Conservation (phyloP, 1,140 invertebrate species). For the Cepaea nemoralis region DNA sequence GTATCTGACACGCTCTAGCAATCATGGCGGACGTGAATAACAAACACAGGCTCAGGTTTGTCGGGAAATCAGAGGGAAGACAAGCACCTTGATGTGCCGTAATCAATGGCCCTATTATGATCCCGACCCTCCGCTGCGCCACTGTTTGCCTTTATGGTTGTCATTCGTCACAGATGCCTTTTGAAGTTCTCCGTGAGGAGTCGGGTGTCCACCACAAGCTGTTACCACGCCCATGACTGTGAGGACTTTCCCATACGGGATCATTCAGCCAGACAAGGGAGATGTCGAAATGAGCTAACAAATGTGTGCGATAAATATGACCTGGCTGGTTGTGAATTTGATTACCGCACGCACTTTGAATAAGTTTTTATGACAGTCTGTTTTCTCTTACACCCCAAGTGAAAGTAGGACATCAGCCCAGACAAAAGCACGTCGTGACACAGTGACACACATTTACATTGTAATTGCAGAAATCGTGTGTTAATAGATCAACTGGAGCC, state of each 20-base stretch:
- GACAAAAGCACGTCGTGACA: too few species aligned
- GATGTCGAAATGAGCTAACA: too few species aligned
- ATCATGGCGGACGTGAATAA: background rate
- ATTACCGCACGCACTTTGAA: too few species aligned
- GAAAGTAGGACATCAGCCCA: too few species aligned
- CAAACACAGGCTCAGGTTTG: background rate
- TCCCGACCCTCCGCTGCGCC: background rate
- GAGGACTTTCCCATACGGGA: background rate
- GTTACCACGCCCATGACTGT: constrained; percentile 1
- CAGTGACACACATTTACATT: too few species aligned
- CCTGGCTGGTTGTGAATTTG: too few species aligned
- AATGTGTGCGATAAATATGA: too few species aligned
- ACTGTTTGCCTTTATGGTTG: background rate
- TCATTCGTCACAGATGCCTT: constrained; percentile 11
- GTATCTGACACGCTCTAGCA: background rate
- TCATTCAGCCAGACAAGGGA: background rate
- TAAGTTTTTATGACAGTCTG: too few species aligned
- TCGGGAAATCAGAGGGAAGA: background rate
- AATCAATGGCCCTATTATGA: background rate
- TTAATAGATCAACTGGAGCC: too few species aligned
- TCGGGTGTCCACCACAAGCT: background rate
- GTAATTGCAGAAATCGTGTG: too few species aligned
- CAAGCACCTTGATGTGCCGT: background rate
- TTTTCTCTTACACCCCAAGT: too few species aligned
- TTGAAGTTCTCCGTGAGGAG: background rate